Conservation (phyloP, 2,113 vertebrate genomes). For the Xenotilapia caudafasciata region DNA sequence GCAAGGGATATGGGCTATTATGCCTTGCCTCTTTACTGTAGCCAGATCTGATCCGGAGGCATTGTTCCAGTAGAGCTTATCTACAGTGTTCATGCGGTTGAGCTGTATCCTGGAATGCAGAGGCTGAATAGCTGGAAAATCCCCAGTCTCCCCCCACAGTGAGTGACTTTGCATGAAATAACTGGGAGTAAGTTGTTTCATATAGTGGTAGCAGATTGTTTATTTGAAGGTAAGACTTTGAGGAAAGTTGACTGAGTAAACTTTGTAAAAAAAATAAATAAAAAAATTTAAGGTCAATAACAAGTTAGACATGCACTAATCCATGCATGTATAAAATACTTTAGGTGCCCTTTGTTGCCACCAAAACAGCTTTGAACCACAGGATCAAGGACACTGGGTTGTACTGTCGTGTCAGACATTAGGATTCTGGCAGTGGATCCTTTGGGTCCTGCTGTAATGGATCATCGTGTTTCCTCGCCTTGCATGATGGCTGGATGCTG, state of each 20-base stretch:
- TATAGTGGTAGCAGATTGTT: background rate
- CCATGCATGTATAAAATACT: background rate
- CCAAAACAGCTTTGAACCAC: background rate
- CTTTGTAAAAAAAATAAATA: background rate
- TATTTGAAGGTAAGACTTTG: background rate
- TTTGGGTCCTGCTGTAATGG: background rate
- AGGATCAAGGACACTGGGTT: background rate
- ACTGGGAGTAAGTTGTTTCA: background rate
- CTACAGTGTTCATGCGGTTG: slow-evolving; percentile 29
- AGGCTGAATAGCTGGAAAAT: slow-evolving; percentile 48
- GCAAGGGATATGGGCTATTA: background rate
- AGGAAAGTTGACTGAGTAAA: background rate
- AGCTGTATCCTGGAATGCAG: slow-evolving; percentile 56
- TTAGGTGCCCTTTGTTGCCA: background rate
- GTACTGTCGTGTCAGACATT: background rate
- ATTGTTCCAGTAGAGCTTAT: slow-evolving; percentile 50
- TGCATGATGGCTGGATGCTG: background rate
- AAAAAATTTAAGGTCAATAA: background rate
- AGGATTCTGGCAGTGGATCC: background rate
- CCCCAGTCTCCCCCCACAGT: background rate
- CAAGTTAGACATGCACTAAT: background rate
- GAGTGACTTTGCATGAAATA: background rate
- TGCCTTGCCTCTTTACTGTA: background rate
- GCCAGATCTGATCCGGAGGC: background rate
- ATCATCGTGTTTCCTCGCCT: background rate